Evolutionary conservation across 2,888 invertebrate species (phyloP).

Genomic region (Apodemia zela): DNA sequence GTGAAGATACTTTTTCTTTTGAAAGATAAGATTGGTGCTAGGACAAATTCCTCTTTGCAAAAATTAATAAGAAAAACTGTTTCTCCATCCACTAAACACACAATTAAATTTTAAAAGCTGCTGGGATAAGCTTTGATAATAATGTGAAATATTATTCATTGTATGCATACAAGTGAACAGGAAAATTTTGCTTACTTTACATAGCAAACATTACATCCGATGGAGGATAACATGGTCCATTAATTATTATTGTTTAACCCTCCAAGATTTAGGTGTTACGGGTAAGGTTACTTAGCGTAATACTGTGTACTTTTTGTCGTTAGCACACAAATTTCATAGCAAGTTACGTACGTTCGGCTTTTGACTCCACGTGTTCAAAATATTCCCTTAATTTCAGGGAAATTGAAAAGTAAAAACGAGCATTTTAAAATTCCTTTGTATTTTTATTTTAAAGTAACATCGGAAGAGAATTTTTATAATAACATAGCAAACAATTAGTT

Average conservation of each 20-base stretch:
- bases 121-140: background rate
- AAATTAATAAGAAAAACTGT: conserved; percentile 15
- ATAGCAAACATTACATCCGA: background rate
- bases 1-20: no score
- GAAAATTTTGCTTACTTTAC: background rate
- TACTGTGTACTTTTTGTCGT: background rate
- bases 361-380: no score
- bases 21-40: background rate
- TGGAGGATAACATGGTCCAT: background rate
- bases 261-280: background rate
- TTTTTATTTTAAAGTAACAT: no score
- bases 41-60: no score
- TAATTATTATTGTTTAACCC: background rate
- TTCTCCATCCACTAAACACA: background rate
- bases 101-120: background rate
- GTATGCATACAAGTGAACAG: background rate
- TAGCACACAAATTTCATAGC: no score
- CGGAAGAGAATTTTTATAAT: no score
- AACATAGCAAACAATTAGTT: no score
- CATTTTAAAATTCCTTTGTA: no score
- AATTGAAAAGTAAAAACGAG: no score
- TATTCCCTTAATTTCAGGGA: no score
- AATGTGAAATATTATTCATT: conserved; percentile 4
- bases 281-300: background rate
- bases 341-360: no score